Base-by-base conservation (phyloP, 2,113 vertebrate species). In the Otolemur garnettii region DNA sequence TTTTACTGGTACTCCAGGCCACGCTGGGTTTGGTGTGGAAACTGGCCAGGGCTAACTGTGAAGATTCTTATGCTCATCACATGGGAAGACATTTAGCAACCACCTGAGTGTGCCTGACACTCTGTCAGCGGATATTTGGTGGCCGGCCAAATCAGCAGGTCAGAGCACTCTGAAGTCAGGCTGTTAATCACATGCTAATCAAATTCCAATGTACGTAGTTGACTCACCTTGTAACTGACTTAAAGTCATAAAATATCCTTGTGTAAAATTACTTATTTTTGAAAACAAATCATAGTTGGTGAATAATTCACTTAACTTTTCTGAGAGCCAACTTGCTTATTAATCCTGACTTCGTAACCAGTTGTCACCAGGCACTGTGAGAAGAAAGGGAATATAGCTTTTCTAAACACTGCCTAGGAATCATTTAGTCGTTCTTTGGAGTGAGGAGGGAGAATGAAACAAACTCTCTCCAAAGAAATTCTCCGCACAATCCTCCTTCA, bases 181-280 rank as follows among this genome's bases (percentile, higher is more conserved):
- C 91, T 92, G 55, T 19, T 87, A 89, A 91, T 78, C 13, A 89
- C 24, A 55, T 38, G 33, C 80, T 87, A 82, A 92, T 95, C 74
- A 91, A 83, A 88, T 88, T 77, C 83, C 14, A 89, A 14, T 50
- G 13, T 78, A 68, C 38, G 78, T 2, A 59, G 71, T 59, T 85
- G 72, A 85, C 66, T 69, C 74, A 57, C 19, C 62, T 91, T 68
- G 18, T 62, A 50, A 84, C 28, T 62, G 45, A 35, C 60, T 88
- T 75, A 7, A 0, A 91, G 57, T 84, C 81, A 95, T 66, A 90
- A 87, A 90, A 68, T 83, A 75, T n/a, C 26, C 50, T 13, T 74
- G n/a, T 80, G 19, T 64, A 88, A 89, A 94, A 66, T 59, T 3
- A 62, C 12, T 55, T 68, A 55, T 7, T 80, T 57, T 7, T 72